Evolutionary conservation across 2,797 vertebrate species (phyloP).

Genomic region (Mastacembelus armatus): DNA sequence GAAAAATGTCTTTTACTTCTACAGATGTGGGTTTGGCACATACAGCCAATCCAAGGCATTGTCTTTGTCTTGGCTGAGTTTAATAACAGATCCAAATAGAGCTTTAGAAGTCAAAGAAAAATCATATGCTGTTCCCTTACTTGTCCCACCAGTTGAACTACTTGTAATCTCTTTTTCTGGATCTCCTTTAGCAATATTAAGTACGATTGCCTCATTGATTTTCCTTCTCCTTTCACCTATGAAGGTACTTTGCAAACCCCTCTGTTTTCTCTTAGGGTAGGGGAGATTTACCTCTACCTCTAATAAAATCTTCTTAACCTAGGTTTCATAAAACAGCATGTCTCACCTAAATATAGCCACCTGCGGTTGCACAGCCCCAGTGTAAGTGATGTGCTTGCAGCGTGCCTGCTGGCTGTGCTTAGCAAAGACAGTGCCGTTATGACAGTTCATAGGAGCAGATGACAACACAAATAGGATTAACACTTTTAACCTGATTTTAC

Average conservation of each 20-base stretch:
- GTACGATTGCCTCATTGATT: slow-evolving; percentile 52
- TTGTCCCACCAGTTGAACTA: slow-evolving; percentile 41
- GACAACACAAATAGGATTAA: slow-evolving; percentile 80
- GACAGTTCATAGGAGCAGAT: slow-evolving; percentile 74
- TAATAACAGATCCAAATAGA: slow-evolving; percentile 34
- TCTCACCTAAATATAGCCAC: slow-evolving; percentile 76
- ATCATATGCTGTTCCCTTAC: slow-evolving; percentile 12
- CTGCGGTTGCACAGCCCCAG: slow-evolving; percentile 62
- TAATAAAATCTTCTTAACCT: slow-evolving; percentile 74
- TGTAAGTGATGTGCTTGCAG: slow-evolving; percentile 72
- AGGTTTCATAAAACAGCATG: slow-evolving; percentile 69
- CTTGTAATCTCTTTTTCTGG: slow-evolving; percentile 67
- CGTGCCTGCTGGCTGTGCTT: slow-evolving; percentile 70
- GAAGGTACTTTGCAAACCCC: slow-evolving; percentile 67
- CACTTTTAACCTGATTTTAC: slow-evolving; percentile 71
- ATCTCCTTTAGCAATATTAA: slow-evolving; percentile 51
- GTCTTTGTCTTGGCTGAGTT: slow-evolving; percentile 41
- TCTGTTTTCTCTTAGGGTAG: slow-evolving; percentile 61
- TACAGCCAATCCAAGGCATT: too few species aligned
- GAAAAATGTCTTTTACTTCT: slow-evolving; percentile 19
- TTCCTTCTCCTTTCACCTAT: slow-evolving; percentile 43
- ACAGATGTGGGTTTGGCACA: slow-evolving; percentile 33
- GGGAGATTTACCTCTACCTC: slow-evolving; percentile 73
- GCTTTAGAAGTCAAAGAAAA: slow-evolving; percentile 52
- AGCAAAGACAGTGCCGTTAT: slow-evolving; percentile 64